phyloP scores from a whole-genome alignment of 2,888 invertebrate genomes.

The Sericinus montela region DNA sequence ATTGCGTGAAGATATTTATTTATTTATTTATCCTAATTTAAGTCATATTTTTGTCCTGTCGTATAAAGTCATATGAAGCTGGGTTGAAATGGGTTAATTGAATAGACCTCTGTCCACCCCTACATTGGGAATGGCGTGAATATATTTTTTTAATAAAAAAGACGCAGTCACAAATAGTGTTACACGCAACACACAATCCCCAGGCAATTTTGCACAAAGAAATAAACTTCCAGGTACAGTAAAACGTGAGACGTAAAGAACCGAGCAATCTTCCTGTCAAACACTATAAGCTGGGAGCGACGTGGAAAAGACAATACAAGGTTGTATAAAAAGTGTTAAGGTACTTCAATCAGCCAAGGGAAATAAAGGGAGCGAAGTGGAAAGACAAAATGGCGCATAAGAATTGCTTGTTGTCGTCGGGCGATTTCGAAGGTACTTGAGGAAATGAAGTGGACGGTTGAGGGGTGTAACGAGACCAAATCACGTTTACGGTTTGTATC shows the following conservation, averaged over 20 bases:
- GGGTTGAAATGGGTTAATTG: no score
- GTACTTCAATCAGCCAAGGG: conserved; percentile 9
- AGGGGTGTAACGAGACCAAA: neutral
- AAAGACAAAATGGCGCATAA: conserved; percentile 5
- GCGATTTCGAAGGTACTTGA: neutral
- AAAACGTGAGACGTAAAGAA: neutral
- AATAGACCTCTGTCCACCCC: no score
- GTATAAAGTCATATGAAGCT: no score
- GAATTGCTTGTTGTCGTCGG: conserved; percentile 1
- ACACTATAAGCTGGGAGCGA: neutral
- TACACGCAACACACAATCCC: neutral
- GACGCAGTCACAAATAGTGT: neutral
- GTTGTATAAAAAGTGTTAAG: conserved; percentile 4
- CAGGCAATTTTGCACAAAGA: neutral
- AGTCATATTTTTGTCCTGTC: no score
- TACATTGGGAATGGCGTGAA: no score
- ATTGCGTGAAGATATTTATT: no score
- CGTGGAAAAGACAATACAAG: neutral
- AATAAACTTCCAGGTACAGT: conserved; percentile 4
- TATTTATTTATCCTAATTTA: no score
- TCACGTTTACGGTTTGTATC: neutral
- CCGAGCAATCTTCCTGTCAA: neutral
- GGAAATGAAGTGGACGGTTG: conserved; percentile 9
- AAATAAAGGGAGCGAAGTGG: conserved; percentile 7
- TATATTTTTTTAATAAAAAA: no score